Evolutionary conservation across 2,888 invertebrate genomes (phyloP), one percentile per base, ranked within the genome.

Genomic region (Ctenicera cuprea): DNA sequence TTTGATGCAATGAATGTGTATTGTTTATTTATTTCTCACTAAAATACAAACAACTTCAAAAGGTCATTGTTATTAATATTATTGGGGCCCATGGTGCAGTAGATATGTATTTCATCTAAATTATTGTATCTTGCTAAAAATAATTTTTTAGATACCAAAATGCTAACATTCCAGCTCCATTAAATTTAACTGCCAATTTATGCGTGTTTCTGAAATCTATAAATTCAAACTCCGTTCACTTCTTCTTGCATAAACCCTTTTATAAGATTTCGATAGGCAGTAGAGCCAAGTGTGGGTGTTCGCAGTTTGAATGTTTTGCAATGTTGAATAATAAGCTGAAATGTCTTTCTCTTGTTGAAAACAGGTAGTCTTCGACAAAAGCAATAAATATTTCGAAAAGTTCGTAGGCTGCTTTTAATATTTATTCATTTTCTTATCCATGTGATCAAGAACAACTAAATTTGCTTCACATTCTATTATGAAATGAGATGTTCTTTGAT

Each of bases 111-210:
- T 43, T 43, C 43, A 14, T 43, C 43, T 43, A 43, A 43, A 43
- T 43, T 43, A 14, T 43, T 1, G 8, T 43, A 16, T 43, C 43
- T 16, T 43, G 1, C 3, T 14, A 43, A 43, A 33, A 33, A 33
- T 33, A n/a, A 33, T 14, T 14, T 43, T 43, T 43, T 43, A n/a
- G 16, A n/a, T 43, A 43, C 7, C 4, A 43, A 43, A 26, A 43
- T 3, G 43, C 43, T 43, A 38, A 43, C 43, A 43, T 43, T 33
- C 43, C 8, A 16, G 14, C 43, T 33, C 43, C 43, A 43, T 43
- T 43, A 43, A 43, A n/a, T 43, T 43, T 43, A 43, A 43, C 43
- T 43, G 43, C 43, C 43, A 16, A 43, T 43, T 43, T 43, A 43
- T 43, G 43, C 43, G 7, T 16, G 43, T 43, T 43, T 43, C 33